Conservation (phyloP, 2,113 vertebrate genomes). For the Serinus canaria region DNA sequence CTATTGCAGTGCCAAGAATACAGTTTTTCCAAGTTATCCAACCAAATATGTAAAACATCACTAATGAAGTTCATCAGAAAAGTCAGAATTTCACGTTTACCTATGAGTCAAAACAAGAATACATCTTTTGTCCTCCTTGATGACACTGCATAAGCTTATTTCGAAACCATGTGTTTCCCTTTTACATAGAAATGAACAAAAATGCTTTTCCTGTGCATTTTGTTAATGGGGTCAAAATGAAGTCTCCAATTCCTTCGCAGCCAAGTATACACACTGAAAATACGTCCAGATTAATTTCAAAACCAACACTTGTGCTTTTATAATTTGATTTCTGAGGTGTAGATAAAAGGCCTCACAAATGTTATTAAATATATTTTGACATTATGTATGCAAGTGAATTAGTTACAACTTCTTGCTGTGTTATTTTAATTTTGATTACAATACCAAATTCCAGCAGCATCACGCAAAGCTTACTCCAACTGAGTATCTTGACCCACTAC, state of each 20-base stretch:
- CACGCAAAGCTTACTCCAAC: background rate
- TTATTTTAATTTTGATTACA: background rate
- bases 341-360: background rate
- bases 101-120: background rate
- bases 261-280: background rate
- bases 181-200: background rate
- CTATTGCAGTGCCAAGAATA: background rate
- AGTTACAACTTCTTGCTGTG: background rate
- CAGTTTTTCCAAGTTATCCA: background rate
- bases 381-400: background rate
- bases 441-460: fast-evolving
- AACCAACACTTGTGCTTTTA: background rate
- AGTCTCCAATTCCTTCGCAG: background rate
- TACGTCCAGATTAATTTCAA: background rate
- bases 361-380: background rate
- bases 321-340: background rate
- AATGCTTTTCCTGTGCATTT: background rate
- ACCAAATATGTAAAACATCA: background rate
- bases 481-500: background rate
- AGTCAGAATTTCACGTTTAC: background rate
- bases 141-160: background rate
- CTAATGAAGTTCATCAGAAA: background rate
- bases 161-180: background rate
- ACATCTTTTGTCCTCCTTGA: background rate
- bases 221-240: background rate